Base-by-base conservation (phyloP, 2,888 invertebrate species). In the Suillia variegata region DNA sequence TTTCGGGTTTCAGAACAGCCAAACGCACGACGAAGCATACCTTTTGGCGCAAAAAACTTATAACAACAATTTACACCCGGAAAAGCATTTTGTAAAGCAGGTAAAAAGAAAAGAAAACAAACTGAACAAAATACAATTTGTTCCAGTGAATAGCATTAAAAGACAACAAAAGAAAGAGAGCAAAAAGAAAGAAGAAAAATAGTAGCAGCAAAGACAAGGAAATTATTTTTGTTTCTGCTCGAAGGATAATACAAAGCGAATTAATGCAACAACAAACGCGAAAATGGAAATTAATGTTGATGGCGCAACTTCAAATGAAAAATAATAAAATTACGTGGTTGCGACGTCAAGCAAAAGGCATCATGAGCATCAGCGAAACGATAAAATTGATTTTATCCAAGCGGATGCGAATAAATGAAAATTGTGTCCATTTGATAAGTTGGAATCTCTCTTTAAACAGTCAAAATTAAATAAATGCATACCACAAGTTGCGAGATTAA, bases 221-320 rank as follows among this genome's bases (percentile, higher is more conserved):
- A 47, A 54, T 33, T 42, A 45, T 50, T 59, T 60, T 58, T 60
- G 61, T 62, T 34, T 20, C 33, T 55, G 55, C 33, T 47, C 58
- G 49, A 48, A 20, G 59, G 34, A 48, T 55, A 51, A 59, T 52
- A 59, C 47, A 55, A 59, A 45, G 45, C 18, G 45, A 45, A 59
- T 52, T 55, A 59, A 51, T 33, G 33, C n/a, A 33, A 18, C n/a
- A 33, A 18, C n/a, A 34, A 24, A 22, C 48, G 47, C 8, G 26
- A 38, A 51, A 34, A 42, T 49, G 51, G 45, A 55, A 55, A 55
- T 55, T 31, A 53, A 56, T 38, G 55, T 60, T 53, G 51, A 56
- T 53, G 53, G 20, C 45, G 20, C 31, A 52, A 68, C 67, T 73
- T 72, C 69, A 72, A 74, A 66, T 73, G 74, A 73, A 74, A 57